Evolutionary conservation across 2,797 vertebrate species (phyloP).

Genomic region (Onychomys torridus): DNA sequence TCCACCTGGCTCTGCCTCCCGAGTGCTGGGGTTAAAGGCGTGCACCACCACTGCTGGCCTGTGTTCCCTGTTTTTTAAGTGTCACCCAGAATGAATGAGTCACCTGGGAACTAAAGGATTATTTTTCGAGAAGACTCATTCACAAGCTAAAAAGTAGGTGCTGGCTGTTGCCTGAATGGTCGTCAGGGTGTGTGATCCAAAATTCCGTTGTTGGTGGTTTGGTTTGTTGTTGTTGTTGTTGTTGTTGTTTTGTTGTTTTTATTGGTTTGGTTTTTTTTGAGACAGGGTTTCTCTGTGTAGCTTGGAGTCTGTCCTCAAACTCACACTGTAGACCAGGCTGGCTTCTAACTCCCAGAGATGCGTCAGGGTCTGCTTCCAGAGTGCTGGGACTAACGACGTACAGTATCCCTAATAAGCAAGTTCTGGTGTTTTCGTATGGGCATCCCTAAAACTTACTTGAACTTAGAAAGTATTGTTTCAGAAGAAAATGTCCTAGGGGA

Average conservation of each 20-base stretch:
- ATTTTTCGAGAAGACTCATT: neutral
- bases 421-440: neutral
- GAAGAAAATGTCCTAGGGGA: neutral
- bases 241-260: no score
- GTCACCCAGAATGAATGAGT: neutral
- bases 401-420: neutral
- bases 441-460: neutral
- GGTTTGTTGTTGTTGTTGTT: no score
- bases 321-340: no score
- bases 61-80: neutral
- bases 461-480: neutral
- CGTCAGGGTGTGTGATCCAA: neutral
- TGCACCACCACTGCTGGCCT: no score
- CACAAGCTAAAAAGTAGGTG: neutral
- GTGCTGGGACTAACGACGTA: no score
- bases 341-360: no score
- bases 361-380: fast-evolving
- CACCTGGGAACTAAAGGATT: neutral
- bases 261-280: no score
- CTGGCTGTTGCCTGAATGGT: neutral
- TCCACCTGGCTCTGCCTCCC: no score
- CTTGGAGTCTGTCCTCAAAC: no score
- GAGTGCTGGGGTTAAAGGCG: no score
- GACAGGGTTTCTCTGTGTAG: no score
- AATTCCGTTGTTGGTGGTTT: neutral